Percentiles rank a stretch among this genome's conserved stretches.
These are phyloP conservation scores for Grammomys surdaster DNA, from an alignment of 2,113 vertebrate genomes.

Conservation along the genomic window DNA sequence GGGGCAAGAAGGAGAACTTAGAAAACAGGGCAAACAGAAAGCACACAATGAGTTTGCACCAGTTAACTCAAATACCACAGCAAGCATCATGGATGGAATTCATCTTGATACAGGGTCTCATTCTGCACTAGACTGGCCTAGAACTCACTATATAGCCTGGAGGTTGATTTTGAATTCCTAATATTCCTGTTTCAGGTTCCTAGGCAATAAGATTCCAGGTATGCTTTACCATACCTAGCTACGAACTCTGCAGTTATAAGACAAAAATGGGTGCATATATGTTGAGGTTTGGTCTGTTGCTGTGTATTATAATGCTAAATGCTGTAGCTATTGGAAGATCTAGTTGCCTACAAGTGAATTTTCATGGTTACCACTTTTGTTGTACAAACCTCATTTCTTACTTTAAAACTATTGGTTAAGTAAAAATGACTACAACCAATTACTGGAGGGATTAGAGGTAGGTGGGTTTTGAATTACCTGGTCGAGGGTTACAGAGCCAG, in stretches of 20 bases:
- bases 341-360: too few species aligned
- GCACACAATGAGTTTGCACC: background rate
- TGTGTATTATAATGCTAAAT: too few species aligned
- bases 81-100: background rate
- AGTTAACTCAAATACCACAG: background rate
- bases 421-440: too few species aligned
- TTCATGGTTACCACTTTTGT: too few species aligned
- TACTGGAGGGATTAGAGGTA: too few species aligned
- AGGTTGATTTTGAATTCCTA: background rate
- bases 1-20: background rate
- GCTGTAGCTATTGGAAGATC: too few species aligned
- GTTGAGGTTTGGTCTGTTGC: too few species aligned
- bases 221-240: background rate
- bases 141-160: background rate
- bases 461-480: too few species aligned
- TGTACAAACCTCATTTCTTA: too few species aligned
- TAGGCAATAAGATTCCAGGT: background rate
- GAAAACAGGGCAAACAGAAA: background rate
- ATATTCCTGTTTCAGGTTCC: background rate
- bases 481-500: too few species aligned
- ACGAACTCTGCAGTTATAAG: background rate
- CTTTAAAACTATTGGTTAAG: too few species aligned
- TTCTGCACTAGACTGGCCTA: background rate
- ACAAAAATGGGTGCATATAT: background rate
- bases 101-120: background rate